Evolutionary conservation across 2,888 invertebrate genomes (phyloP), one percentile per base, ranked within the genome.

Genomic region (Phaedon cochleariae): DNA sequence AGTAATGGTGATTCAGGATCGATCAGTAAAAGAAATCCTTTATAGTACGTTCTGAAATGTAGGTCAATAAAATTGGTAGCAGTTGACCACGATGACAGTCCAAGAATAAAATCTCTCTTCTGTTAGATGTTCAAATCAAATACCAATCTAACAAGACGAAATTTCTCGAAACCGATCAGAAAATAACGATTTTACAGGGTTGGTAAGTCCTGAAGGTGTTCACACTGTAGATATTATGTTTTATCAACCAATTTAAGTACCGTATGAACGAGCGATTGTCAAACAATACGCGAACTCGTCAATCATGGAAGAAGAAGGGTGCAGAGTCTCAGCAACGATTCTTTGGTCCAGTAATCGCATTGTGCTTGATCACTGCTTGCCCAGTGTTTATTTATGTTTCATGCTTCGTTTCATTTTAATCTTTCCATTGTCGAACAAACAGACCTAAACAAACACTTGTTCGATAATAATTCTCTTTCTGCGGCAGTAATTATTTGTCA

Each of bases 401-500:
- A 80, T 80, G 83, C 81, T 81, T 80, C 79, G 82, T 79, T 82
- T 81, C 80, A 80, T 82, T 83, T 82, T 83, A 83, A 83, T 83
- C 83, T 83, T 82, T 82, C 80, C 78, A 79, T 79, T 79, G 76
- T 73, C 74, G 74, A 69, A 74, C 78, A 82, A 81, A 82, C 77
- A 81, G 75, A 73, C 82, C 82, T 82, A 82, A 82, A 81, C 79
- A 82, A 82, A 82, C 82, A 82, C 82, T 81, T 78, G 78, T 75
- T 75, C 75, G 74, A 77, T 79, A 80, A 78, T 79, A 79, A 81
- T 77, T 76, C 76, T 66, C 71, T 74, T 72, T 74, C 59, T 49
- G 62, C 57, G 66, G 73, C 73, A 69, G 74, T 80, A 79, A 80
- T 81, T 80, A 80, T 81, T 80, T 80, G 80, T 79, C 80, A 77